Percentiles rank a stretch among this genome's conserved stretches.
Conservation (phyloP, 2,113 vertebrate species). For the Sceloporus tristichus region DNA sequence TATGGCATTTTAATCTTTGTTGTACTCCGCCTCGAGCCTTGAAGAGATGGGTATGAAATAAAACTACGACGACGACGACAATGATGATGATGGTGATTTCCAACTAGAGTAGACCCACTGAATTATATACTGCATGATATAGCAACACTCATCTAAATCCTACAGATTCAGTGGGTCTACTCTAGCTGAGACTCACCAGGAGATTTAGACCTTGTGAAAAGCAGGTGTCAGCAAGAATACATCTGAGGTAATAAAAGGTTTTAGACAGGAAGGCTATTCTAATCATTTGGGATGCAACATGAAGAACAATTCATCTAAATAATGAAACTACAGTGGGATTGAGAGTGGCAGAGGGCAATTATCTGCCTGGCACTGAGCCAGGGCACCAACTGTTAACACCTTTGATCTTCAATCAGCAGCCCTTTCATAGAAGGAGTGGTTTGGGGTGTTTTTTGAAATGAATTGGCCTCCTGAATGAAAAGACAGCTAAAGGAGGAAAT, state of each 20-base stretch:
- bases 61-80: too few relatives aligned
- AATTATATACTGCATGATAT: too few relatives aligned
- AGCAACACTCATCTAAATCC: too few relatives aligned
- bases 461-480: conserved; percentile 58
- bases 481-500: conserved; percentile 24
- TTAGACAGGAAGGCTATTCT: neutral
- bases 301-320: conserved; percentile 65
- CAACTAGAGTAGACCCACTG: too few relatives aligned
- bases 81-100: too few relatives aligned
- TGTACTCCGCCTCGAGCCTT: too few relatives aligned
- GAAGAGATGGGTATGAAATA: too few relatives aligned
- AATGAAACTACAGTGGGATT: conserved; percentile 68
- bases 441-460: conserved; percentile 38
- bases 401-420: conserved; percentile 73
- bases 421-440: conserved; percentile 69
- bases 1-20: too few relatives aligned
- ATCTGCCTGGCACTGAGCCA: conserved; percentile 73
- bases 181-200: too few relatives aligned
- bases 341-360: conserved; percentile 73
- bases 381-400: conserved; percentile 71
- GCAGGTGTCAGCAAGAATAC: conserved; percentile 24
- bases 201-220: conserved; percentile 25
- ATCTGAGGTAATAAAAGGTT: conserved; percentile 17
- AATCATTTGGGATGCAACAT: conserved; percentile 59
- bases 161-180: too few relatives aligned